Conservation (phyloP, 1,140 invertebrate genomes). For the Aphaenogaster rudis region DNA sequence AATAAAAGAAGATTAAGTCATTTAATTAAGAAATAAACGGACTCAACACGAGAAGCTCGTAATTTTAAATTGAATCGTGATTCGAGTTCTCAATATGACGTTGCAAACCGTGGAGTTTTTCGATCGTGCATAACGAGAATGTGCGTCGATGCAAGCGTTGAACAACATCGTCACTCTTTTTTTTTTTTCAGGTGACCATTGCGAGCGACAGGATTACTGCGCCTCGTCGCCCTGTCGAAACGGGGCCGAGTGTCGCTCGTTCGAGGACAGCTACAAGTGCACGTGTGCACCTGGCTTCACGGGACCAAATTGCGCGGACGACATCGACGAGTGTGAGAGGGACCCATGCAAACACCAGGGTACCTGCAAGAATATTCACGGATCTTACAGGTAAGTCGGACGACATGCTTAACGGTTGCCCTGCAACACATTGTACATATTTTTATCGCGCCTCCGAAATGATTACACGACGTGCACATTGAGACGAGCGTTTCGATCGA, state of each 20-base stretch:
- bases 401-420: constrained; percentile 62
- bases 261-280: constrained; percentile 93
- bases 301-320: constrained; percentile 94
- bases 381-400: constrained; percentile 94
- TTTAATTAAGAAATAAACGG: too few relatives aligned
- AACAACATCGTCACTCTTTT: constrained; percentile 8
- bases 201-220: constrained; percentile 96
- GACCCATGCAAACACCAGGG: constrained; percentile 92
- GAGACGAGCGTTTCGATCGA: constrained; percentile 3
- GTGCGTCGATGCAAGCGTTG: not conserved
- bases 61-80: constrained; percentile 23
- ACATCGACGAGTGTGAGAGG: constrained; percentile 95
- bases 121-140: constrained; percentile 14
- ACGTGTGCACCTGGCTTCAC: constrained; percentile 95
- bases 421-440: constrained; percentile 41
- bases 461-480: not conserved
- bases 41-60: not conserved
- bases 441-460: constrained; percentile 21
- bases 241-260: constrained; percentile 93
- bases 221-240: constrained; percentile 95
- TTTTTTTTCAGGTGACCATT: constrained; percentile 91
- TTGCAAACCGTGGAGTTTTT: not conserved
- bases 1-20: not conserved
- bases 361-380: constrained; percentile 95
- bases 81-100: constrained; percentile 11